These are phyloP conservation scores for Antheraea mylitta DNA, from an alignment of 1,140 invertebrate species.

Conservation along the genomic window DNA sequence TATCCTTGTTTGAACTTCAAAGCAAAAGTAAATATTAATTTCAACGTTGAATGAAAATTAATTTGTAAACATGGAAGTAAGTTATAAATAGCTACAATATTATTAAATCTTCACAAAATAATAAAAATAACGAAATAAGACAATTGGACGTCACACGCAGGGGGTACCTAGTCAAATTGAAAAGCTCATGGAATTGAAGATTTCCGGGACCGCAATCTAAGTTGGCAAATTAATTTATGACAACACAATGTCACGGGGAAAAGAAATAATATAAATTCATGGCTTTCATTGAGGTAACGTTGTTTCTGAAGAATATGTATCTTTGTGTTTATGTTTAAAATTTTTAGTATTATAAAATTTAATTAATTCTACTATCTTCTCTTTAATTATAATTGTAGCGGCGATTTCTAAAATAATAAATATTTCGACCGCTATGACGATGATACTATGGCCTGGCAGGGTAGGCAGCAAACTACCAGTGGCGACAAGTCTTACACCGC, in stretches of 20 bases:
- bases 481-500: too few relatives aligned
- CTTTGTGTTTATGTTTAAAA: neutral
- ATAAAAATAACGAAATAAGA: slow-evolving; percentile 28
- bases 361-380: neutral
- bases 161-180: slow-evolving; percentile 29
- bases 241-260: slow-evolving; percentile 25
- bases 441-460: too few relatives aligned
- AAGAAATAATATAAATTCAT: slow-evolving; percentile 23
- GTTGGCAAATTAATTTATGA: slow-evolving; percentile 68
- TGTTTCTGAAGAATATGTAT: neutral
- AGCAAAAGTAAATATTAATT: neutral
- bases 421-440: too few relatives aligned
- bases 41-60: neutral
- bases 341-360: neutral
- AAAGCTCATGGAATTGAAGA: slow-evolving; percentile 29
- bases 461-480: too few relatives aligned
- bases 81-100: neutral
- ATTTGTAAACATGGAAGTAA: neutral
- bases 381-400: too few relatives aligned
- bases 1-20: neutral
- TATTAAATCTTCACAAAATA: slow-evolving; percentile 10
- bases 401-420: too few relatives aligned
- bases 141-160: slow-evolving; percentile 38
- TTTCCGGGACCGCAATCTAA: slow-evolving; percentile 55
- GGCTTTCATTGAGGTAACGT: neutral